Conservation (phyloP, 2,888 invertebrate species). For the Anoplius nigerrimus region DNA sequence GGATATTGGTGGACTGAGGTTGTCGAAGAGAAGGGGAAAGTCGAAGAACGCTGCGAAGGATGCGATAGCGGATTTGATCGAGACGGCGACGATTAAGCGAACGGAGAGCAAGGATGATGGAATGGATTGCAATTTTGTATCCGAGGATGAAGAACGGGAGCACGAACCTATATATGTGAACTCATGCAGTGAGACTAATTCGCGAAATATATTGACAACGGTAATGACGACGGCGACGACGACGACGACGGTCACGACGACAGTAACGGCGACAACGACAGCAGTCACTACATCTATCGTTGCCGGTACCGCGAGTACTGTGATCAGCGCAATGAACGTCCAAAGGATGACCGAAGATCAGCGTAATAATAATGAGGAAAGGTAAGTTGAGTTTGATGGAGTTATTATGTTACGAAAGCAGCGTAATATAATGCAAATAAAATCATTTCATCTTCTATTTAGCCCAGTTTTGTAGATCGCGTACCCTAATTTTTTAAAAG, state of each 20-base stretch:
- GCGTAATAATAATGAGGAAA: conserved; percentile 34
- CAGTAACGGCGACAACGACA: conserved; percentile 30
- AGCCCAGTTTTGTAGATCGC: too few species aligned
- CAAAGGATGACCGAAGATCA: conserved; percentile 42
- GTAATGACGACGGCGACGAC: conserved; percentile 18
- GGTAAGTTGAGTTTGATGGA: conserved; percentile 41
- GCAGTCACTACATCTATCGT: background rate
- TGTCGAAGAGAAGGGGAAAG: conserved; percentile 31
- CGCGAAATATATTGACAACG: conserved; percentile 47
- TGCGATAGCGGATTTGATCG: conserved; percentile 15
- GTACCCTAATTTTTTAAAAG: too few species aligned
- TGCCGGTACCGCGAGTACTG: background rate
- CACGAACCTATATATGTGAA: conserved; percentile 70
- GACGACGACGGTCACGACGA: background rate
- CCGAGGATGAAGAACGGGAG: conserved; percentile 63
- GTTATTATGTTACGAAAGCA: too few species aligned
- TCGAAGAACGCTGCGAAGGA: conserved; percentile 18
- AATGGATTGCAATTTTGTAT: conserved; percentile 70
- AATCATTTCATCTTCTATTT: too few species aligned
- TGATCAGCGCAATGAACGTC: background rate
- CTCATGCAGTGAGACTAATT: conserved; percentile 61
- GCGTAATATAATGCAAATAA: too few species aligned
- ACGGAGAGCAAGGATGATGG: conserved; percentile 71
- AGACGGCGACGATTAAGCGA: conserved; percentile 52
- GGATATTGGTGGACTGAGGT: conserved; percentile 4